Percentiles rank a stretch among this genome's conserved stretches.
Evolutionary conservation across 2,113 vertebrate species (phyloP).

Genomic region (Xenopus borealis): DNA sequence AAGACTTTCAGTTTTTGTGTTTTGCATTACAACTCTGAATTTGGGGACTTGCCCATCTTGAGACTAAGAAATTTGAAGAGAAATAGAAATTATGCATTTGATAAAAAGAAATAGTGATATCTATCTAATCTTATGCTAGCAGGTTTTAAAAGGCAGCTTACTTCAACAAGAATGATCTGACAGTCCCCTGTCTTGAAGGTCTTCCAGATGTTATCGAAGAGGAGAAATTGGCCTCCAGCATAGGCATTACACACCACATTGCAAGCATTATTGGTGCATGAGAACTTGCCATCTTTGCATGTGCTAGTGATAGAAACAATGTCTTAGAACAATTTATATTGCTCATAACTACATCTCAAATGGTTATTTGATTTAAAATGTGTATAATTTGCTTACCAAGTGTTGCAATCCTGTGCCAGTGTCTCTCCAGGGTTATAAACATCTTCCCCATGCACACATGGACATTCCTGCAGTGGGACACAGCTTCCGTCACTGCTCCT

Average conservation of each 20-base stretch:
- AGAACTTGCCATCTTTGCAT: conserved; percentile 32
- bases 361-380: too few relatives aligned
- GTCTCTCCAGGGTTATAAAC: conserved; percentile 32
- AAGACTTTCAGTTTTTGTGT: not conserved
- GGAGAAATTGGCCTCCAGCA: conserved; percentile 33
- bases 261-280: conserved; percentile 30
- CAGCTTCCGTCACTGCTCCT: conserved; percentile 28
- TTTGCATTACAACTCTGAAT: conserved; percentile 34
- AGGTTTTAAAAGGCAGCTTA: conserved; percentile 5
- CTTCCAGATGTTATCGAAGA: conserved; percentile 42
- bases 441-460: conserved; percentile 33
- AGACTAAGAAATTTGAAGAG: conserved; percentile 15
- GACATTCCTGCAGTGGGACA: conserved; percentile 30
- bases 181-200: conserved; percentile 23
- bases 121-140: not conserved
- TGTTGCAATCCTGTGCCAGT: conserved; percentile 33
- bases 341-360: too few relatives aligned
- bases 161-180: conserved; percentile 29
- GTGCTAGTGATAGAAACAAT: conserved; percentile 11
- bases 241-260: conserved; percentile 37
- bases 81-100: not conserved
- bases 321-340: too few relatives aligned
- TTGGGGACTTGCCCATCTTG: not conserved
- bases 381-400: conserved; percentile 30
- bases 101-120: not conserved